Base-by-base conservation (phyloP, 2,113 vertebrate genomes). In the Talpa occidentalis region DNA sequence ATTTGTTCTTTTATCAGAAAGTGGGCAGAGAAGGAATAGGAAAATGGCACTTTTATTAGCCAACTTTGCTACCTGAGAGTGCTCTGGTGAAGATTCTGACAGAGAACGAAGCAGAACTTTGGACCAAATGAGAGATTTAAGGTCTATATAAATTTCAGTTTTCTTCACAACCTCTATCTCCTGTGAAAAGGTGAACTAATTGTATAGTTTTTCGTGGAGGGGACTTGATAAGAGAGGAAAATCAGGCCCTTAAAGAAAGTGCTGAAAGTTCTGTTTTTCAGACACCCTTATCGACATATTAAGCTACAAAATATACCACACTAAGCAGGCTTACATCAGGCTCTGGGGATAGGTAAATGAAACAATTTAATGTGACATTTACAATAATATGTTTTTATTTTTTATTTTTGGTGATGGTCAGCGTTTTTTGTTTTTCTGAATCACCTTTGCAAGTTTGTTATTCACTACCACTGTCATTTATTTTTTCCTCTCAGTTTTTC, bases 341-440 rank as follows among this genome's bases (percentile, higher is more conserved):
- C 47, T 10, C 40, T 83, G 66, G 37, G 0, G 10, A 69, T 15
- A 22, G 19, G 47, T 79, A 88, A 14, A 54, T 91, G 76, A 91
- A 93, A 88, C 2, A 84, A 80, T 80, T 84, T 84, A 21, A 76
- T 85, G 19, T 95, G 19, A 30, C 44, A 81, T 60, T 83, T 80
- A 59, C 66, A 93, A 11, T 88, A 76, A 67, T 59, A 72, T 88
- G 21, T 86, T 88, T 16, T 79, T 17, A 14, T 74, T 66, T 93
- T 64, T 80, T 44, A 70, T 69, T 56, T 64, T 47, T 49, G 9
- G 26, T 77, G 54, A 42, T 94, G 9, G 26, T 91, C 40, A 93
- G 22, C 69, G 74, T 47, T 88, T 84, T 77, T 93, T 96, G 32
- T 54, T 93, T 88, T 93, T 91, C 52, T 78, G 28, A 79, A 74